Evolutionary conservation across 2,113 vertebrate species (phyloP).

Genomic region (Pteronura brasiliensis): DNA sequence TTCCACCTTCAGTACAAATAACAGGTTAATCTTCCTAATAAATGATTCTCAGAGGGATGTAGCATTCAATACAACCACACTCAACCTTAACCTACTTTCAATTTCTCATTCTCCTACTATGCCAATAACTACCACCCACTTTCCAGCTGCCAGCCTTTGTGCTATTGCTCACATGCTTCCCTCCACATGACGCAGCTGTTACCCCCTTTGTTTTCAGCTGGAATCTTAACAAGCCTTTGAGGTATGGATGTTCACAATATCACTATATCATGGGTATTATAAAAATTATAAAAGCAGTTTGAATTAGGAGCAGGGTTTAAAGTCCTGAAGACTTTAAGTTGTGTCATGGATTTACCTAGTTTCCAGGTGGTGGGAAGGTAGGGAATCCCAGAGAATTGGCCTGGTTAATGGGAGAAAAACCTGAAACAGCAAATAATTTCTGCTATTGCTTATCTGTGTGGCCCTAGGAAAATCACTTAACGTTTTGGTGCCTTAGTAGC

Average conservation of each 20-base stretch:
- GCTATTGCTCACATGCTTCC: neutral
- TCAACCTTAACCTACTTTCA: neutral
- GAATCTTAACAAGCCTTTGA: neutral
- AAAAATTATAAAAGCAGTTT: neutral
- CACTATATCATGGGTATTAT: neutral
- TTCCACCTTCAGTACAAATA: neutral
- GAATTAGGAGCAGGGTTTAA: neutral
- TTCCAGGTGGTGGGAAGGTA: neutral
- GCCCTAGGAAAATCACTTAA: neutral
- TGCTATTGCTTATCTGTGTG: neutral
- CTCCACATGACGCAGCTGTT: neutral
- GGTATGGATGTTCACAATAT: neutral
- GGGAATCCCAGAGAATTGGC: neutral
- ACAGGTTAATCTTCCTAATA: neutral
- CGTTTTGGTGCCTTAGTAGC: neutral
- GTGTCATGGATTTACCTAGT: neutral
- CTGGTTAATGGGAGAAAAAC: neutral
- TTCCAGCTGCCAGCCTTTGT: neutral
- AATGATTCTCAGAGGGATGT: neutral
- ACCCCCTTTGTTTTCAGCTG: neutral
- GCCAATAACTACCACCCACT: neutral
- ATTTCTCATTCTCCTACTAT: neutral
- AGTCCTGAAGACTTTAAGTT: neutral
- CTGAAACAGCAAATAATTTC: neutral
- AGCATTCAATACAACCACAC: neutral